phyloP scores from a whole-genome alignment of 2,888 invertebrate species.

The Bembecia ichneumoniformis region DNA sequence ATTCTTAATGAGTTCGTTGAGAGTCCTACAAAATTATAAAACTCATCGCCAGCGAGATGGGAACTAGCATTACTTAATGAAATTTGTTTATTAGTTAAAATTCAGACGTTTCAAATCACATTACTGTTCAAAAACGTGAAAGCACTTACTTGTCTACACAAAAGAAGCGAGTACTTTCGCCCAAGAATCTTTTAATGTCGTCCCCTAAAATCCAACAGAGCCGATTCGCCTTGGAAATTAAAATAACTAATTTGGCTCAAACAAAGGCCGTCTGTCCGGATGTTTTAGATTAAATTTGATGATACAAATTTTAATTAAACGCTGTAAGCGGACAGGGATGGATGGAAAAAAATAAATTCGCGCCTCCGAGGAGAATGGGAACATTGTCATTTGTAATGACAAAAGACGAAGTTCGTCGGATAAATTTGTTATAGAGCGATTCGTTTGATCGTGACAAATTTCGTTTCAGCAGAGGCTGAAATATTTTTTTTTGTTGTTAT shows the following conservation, averaged over 20 bases:
- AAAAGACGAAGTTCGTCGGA: neutral
- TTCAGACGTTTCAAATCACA: neutral
- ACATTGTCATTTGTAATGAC: neutral
- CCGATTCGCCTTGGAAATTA: neutral
- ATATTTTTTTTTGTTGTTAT: too few species aligned
- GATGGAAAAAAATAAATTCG: slow-evolving; percentile 11
- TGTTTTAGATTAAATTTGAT: slow-evolving; percentile 8
- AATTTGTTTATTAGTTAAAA: neutral
- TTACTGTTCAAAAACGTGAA: neutral
- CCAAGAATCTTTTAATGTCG: neutral
- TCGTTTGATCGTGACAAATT: too few species aligned
- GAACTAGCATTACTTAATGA: neutral
- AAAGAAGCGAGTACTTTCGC: neutral
- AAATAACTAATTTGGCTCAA: slow-evolving; percentile 5
- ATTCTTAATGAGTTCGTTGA: neutral
- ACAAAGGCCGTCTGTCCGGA: slow-evolving; percentile 2
- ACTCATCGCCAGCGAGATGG: neutral
- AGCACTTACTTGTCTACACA: neutral
- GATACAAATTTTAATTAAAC: slow-evolving; percentile 12
- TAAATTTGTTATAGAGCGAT: too few species aligned
- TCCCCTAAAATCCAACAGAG: neutral
- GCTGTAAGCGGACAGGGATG: slow-evolving; percentile 2
- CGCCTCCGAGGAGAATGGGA: neutral
- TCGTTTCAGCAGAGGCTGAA: too few species aligned
- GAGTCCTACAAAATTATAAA: neutral